Percentiles rank a stretch among this genome's conserved stretches.
These are phyloP conservation scores for Sebastes hubbsi DNA, from an alignment of 2,797 vertebrate genomes.

Conservation along the genomic window DNA sequence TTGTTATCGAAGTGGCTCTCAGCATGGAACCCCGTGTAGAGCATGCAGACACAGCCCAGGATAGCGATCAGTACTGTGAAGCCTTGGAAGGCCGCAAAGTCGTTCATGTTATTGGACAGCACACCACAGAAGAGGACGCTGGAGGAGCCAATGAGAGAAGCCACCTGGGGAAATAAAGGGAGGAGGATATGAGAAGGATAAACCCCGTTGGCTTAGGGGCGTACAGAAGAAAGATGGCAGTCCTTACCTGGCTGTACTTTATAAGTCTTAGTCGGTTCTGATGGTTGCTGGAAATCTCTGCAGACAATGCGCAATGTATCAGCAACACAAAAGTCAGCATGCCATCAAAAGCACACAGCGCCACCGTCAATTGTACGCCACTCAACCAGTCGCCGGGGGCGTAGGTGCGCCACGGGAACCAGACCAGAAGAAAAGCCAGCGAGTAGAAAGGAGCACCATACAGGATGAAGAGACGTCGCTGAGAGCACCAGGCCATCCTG, in stretches of 20 bases:
- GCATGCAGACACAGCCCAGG: conserved; percentile 86
- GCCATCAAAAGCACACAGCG: conserved; percentile 88
- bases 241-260: conserved; percentile 86
- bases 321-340: conserved; percentile 89
- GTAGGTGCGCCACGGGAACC: conserved; percentile 92
- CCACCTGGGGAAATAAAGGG: conserved; percentile 69
- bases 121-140: conserved; percentile 90
- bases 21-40: conserved; percentile 84
- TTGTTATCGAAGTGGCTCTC: conserved; percentile 81
- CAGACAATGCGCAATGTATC: conserved; percentile 88
- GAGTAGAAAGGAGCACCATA: conserved; percentile 88
- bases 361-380: conserved; percentile 85
- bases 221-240: neutral
- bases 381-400: conserved; percentile 88
- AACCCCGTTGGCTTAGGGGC: neutral
- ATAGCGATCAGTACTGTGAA: conserved; percentile 77
- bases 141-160: conserved; percentile 85
- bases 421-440: conserved; percentile 89
- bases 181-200: neutral
- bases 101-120: conserved; percentile 88
- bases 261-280: conserved; percentile 84
- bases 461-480: conserved; percentile 83
- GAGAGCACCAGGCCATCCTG: conserved; percentile 78
- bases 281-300: conserved; percentile 85
- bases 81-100: conserved; percentile 84